A percentile compares a stretch with the other conserved stretches of the same genome.
phyloP scores from a whole-genome alignment of 2,888 invertebrate species.

The Azorinus chamasolen region DNA sequence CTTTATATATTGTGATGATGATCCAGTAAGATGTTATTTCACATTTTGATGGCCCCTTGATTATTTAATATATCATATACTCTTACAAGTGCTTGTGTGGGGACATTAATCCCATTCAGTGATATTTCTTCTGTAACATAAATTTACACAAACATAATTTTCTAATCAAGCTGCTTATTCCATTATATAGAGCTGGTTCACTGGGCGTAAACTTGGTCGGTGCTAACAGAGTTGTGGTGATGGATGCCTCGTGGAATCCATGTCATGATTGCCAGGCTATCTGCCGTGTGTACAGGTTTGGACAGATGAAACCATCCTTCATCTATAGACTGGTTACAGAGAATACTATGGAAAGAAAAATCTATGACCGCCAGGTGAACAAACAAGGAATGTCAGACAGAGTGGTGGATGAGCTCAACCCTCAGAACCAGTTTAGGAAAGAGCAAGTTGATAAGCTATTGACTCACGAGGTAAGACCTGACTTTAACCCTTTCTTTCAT shows the following conservation, averaged over 20 bases:
- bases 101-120: too few relatives aligned
- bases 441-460: constrained; percentile 89
- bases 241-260: constrained; percentile 99
- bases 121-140: too few relatives aligned
- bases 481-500: too few relatives aligned
- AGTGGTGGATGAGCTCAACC: constrained; percentile 99
- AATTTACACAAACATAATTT: too few relatives aligned
- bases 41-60: too few relatives aligned
- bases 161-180: neutral
- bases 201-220: constrained; percentile 98
- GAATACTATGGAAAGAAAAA: constrained; percentile 98
- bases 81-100: too few relatives aligned
- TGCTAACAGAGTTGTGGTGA: constrained; percentile 98
- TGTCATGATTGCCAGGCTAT: constrained; percentile 97
- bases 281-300: constrained; percentile 97
- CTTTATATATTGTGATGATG: too few relatives aligned
- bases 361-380: constrained; percentile 99
- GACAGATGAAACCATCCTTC: constrained; percentile 97
- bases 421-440: constrained; percentile 91
- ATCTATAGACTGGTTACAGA: constrained; percentile 99
- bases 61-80: too few relatives aligned
- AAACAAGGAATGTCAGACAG: constrained; percentile 99
- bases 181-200: constrained; percentile 92
- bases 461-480: constrained; percentile 92
- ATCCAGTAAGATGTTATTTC: too few relatives aligned